These are phyloP conservation scores for Ctenicera cuprea DNA, from an alignment of 2,888 invertebrate species.

Conservation along the genomic window DNA sequence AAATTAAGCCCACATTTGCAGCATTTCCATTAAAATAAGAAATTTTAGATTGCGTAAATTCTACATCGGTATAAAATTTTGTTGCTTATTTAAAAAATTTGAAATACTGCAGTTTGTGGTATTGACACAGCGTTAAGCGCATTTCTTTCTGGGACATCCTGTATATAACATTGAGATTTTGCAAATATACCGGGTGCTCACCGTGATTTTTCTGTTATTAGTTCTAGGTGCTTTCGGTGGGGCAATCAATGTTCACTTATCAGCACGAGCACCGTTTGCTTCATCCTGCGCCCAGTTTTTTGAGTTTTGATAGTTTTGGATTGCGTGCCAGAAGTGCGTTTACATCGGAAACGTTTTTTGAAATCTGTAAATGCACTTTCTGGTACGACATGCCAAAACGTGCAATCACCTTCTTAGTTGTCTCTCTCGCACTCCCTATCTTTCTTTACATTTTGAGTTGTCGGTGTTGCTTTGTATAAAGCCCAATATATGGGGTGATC, in stretches of 20 bases:
- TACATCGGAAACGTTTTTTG: conserved; percentile 80
- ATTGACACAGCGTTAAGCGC: too few species aligned
- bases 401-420: conserved; percentile 70
- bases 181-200: neutral
- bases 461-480: conserved; percentile 35
- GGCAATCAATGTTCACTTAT: conserved; percentile 42
- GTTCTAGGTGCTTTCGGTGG: conserved; percentile 63
- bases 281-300: conserved; percentile 37
- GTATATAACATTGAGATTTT: too few species aligned
- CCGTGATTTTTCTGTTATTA: neutral
- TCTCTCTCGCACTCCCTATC: conserved; percentile 51
- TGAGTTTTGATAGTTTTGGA: conserved; percentile 73
- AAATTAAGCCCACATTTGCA: too few species aligned
- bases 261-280: conserved; percentile 46
- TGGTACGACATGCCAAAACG: conserved; percentile 97
- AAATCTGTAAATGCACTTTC: conserved; percentile 99
- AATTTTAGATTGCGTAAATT: too few species aligned
- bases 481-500: neutral
- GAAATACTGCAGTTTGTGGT: too few species aligned
- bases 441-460: conserved; percentile 30
- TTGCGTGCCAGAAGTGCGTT: conserved; percentile 99
- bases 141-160: too few species aligned
- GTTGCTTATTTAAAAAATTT: too few species aligned
- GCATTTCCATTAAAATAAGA: too few species aligned
- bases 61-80: too few species aligned